Evolutionary conservation across 2,888 invertebrate species (phyloP).

Genomic region (Athalia cordata): DNA sequence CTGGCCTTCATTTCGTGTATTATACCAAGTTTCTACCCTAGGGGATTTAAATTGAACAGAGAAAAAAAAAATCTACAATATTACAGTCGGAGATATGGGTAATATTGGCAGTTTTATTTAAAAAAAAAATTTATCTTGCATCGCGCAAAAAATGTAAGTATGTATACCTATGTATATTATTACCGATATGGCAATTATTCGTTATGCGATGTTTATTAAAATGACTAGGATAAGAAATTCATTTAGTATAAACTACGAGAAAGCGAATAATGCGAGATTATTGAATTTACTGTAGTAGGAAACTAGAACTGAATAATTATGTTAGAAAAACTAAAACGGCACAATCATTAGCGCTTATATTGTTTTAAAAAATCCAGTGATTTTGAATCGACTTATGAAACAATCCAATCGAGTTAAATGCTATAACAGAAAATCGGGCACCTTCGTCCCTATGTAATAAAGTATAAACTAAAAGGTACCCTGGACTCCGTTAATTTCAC

Average conservation of each 20-base stretch:
- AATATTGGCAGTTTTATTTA: no score
- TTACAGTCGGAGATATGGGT: neutral
- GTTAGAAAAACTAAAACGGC: neutral
- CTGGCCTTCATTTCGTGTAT: conserved; percentile 32
- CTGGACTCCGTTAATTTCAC: conserved; percentile 41
- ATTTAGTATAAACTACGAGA: neutral
- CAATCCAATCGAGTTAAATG: neutral
- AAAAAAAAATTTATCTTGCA: no score
- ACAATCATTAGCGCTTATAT: no score
- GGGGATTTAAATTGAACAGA: conserved; percentile 2
- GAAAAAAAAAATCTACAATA: conserved; percentile 3
- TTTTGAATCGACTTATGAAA: neutral
- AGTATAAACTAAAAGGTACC: conserved; percentile 41
- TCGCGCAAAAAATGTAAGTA: no score
- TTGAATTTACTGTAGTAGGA: neutral
- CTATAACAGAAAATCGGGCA: neutral
- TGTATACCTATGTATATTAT: neutral
- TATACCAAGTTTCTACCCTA: neutral
- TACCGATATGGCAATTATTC: neutral
- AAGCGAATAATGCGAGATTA: neutral
- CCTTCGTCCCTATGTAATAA: conserved; percentile 1
- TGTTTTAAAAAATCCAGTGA: no score
- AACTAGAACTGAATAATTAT: neutral
- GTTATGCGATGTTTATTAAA: conserved; percentile 10
- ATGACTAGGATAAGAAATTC: conserved; percentile 31